Conservation (phyloP, 2,113 vertebrate genomes). For the Panurus biarmicus region DNA sequence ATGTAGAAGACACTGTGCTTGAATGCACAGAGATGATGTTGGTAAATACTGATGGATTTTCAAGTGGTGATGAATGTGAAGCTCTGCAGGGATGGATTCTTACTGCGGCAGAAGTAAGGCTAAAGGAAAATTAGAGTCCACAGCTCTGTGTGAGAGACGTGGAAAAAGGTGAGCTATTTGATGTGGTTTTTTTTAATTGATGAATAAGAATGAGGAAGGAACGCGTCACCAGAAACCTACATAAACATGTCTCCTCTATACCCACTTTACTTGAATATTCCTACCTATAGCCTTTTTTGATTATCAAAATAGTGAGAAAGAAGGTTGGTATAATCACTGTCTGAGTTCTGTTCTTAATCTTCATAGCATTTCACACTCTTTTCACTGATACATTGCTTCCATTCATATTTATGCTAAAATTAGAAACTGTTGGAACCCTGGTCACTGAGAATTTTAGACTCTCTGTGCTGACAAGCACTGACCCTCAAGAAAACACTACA, state of each 20-base stretch:
- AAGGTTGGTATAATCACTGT: background rate
- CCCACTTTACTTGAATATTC: background rate
- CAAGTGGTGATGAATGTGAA: background rate
- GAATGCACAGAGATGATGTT: background rate
- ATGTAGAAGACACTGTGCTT: background rate
- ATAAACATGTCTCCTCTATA: background rate
- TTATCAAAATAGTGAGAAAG: background rate
- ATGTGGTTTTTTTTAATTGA: accelerated
- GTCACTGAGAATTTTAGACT: no score
- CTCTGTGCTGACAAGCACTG: no score
- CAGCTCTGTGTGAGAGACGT: background rate
- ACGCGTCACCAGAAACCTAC: accelerated
- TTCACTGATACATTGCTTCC: background rate
- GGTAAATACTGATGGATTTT: background rate
- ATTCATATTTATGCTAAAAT: background rate
- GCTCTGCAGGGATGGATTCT: background rate
- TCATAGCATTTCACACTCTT: background rate
- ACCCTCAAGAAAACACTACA: no score
- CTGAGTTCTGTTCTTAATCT: background rate
- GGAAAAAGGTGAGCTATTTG: background rate
- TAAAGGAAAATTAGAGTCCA: background rate
- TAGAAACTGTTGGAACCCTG: no score
- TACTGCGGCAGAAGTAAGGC: background rate
- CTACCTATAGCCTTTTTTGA: background rate
- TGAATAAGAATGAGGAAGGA: background rate